Conservation (phyloP, 2,797 vertebrate species). For the Halcyon leucocephala region DNA sequence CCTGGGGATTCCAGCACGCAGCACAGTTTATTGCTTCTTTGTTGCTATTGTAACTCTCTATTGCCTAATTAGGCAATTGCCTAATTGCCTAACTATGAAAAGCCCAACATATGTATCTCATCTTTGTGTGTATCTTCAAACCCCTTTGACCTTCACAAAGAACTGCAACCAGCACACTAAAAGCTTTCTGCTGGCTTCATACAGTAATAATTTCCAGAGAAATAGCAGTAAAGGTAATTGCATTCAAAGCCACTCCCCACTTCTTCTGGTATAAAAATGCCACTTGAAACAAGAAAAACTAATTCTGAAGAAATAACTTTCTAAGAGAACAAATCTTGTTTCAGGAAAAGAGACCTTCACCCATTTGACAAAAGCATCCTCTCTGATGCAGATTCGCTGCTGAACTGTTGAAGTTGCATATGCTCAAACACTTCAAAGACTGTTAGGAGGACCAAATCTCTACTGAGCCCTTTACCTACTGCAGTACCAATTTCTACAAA, state of each 20-base stretch:
- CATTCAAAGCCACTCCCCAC: not conserved
- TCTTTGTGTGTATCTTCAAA: not conserved
- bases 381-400: not conserved
- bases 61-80: not conserved
- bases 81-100: not conserved
- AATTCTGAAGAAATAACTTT: not conserved
- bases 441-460: not conserved
- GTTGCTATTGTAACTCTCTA: not conserved
- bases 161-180: not conserved
- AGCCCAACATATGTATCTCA: not conserved
- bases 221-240: not conserved
- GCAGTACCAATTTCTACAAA: not conserved
- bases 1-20: accelerated
- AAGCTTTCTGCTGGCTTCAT: not conserved
- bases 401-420: not conserved
- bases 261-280: not conserved
- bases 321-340: not conserved
- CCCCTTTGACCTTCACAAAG: not conserved
- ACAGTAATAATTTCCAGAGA: not conserved
- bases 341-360: not conserved
- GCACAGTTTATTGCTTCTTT: not conserved
- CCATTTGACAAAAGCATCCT: not conserved
- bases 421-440: not conserved
- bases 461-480: not conserved
- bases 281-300: not conserved